A percentile compares a stretch with the other conserved stretches of the same genome.
Evolutionary conservation across 2,888 invertebrate species (phyloP).

Genomic region (Trachelus tabidus): DNA sequence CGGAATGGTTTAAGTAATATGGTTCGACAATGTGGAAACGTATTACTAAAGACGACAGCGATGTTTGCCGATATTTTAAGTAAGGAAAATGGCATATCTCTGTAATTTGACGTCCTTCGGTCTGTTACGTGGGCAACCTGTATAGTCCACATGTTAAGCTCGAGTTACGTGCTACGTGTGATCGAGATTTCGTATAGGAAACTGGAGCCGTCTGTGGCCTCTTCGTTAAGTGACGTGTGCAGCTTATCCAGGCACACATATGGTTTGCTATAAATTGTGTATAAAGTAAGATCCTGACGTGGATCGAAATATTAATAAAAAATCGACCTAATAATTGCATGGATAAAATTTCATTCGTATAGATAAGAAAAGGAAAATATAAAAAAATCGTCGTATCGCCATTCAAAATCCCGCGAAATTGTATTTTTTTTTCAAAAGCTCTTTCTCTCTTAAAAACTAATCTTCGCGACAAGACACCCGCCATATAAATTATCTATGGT

Average conservation of each 20-base stretch:
- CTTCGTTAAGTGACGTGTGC: not conserved
- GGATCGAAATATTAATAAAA: not conserved
- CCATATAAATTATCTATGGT: not conserved
- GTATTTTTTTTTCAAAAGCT: no score
- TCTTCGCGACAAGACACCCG: not conserved
- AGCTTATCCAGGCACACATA: not conserved
- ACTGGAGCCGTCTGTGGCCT: not conserved
- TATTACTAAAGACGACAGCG: not conserved
- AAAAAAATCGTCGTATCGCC: not conserved
- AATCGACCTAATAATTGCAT: no score
- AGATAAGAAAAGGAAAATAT: not conserved
- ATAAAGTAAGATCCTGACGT: not conserved
- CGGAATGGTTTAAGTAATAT: not conserved
- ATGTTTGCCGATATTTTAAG: not conserved
- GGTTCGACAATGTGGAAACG: not conserved
- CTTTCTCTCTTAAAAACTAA: constrained; percentile 1
- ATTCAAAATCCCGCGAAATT: not conserved
- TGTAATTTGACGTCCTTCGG: not conserved
- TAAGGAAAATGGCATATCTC: not conserved
- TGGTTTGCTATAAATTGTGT: not conserved
- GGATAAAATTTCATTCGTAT: not conserved
- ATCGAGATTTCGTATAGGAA: not conserved
- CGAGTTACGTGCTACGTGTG: not conserved
- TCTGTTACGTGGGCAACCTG: not conserved
- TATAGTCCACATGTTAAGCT: not conserved